A percentile compares a stretch with the other conserved stretches of the same genome.
These are phyloP conservation scores for Crossaster papposus DNA, from an alignment of 53 echinoderm and acorn worm species.

Conservation along the genomic window DNA sequence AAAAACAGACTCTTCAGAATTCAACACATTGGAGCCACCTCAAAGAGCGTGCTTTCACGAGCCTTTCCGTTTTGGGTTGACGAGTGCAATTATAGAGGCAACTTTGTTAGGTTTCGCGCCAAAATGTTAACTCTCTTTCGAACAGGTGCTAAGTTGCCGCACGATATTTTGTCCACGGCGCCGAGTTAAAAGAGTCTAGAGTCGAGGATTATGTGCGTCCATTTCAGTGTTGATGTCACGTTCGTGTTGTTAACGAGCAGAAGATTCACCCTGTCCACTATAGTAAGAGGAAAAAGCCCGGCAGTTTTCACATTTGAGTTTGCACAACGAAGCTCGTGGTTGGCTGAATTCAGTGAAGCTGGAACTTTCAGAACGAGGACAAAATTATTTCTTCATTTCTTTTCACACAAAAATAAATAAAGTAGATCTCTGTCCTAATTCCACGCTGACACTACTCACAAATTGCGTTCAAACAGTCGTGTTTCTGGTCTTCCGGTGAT, in stretches of 20 bases:
- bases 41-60: neutral
- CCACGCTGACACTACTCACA: neutral
- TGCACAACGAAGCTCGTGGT: constrained; percentile 11
- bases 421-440: neutral
- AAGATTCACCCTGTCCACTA: constrained; percentile 37
- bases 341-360: constrained; percentile 5
- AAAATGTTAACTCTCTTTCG: constrained; percentile 22
- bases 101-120: constrained; percentile 5
- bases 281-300: neutral
- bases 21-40: neutral
- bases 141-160: constrained; percentile 45
- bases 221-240: neutral
- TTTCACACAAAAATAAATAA: neutral
- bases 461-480: neutral
- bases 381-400: neutral
- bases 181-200: constrained; percentile 23
- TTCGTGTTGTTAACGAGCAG: constrained; percentile 28
- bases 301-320: neutral
- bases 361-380: neutral
- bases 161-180: neutral
- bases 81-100: constrained; percentile 31
- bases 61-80: constrained; percentile 1
- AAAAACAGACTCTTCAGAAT: neutral
- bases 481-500: neutral
- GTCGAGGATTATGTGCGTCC: neutral